Evolutionary conservation across 2,888 invertebrate species (phyloP), one percentile per base, ranked within the genome.

Genomic region (Eutolmus rufibarbis): DNA sequence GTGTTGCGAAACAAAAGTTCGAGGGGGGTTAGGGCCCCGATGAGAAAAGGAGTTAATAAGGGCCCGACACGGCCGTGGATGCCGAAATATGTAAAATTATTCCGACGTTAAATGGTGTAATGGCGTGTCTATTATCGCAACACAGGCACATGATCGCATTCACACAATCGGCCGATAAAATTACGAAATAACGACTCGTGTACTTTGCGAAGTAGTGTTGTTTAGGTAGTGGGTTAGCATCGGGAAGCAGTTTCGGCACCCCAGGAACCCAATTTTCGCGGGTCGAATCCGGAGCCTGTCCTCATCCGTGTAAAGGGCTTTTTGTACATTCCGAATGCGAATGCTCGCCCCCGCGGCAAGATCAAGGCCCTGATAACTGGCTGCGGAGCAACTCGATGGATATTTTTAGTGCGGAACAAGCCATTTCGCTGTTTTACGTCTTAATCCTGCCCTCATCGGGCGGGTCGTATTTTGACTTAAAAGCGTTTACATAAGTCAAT

Each of bases 101-200:
- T 85, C 78, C 66, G 16, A 82, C 76, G 34, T 79, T 86, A 79
- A 87, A 87, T 87, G 86, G 86, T 87, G 66, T 87, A 87, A 87
- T 87, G 74, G 85, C 87, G 87, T 87, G 87, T 87, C 86, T 87
- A 87, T 87, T 87, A 87, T 85, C 87, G 85, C 40, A 78, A 79
- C 16, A 87, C 86, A 79, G 46, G 78, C 78, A 86, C 87, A 86
- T 87, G 87, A 85, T 87, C 85, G 78, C 74, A 85, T 87, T 87
- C 85, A 79, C 87, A 87, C 86, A 87, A 74, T 86, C 87, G 46
- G 37, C 40, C 74, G 87, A 86, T 87, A 87, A 87, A 87, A 78
- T 87, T 85, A 87, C 78, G 56, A 87, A 87, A 76, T 66, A 84
- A 81, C 66, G 56, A 43, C 81, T 34, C 46, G 66, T 28, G 77